Percentiles rank a stretch among this genome's conserved stretches.
These are phyloP conservation scores for Drepanosiphum platanoidis DNA, from an alignment of 2,888 invertebrate species.

Conservation along the genomic window DNA sequence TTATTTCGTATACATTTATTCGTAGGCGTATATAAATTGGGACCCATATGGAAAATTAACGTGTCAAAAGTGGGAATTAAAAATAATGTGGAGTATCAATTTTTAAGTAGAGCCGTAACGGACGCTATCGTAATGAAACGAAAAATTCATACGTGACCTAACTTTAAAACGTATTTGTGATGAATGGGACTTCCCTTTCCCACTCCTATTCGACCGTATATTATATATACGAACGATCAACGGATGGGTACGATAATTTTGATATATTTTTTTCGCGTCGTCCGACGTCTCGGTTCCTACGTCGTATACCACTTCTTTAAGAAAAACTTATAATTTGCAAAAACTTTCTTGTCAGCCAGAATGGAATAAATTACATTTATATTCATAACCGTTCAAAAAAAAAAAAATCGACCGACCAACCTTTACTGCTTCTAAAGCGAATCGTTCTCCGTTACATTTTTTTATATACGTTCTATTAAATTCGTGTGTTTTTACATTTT, in stretches of 20 bases:
- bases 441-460: not conserved
- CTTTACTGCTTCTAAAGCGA: slow-evolving; percentile 14
- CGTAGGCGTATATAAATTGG: too few species aligned
- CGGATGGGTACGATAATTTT: slow-evolving; percentile 46
- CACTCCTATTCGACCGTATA: not conserved
- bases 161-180: slow-evolving; percentile 36
- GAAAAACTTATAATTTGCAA: slow-evolving; percentile 53
- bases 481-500: not conserved
- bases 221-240: slow-evolving; percentile 16
- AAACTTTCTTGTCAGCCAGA: slow-evolving; percentile 53
- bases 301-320: slow-evolving; percentile 33
- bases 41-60: not conserved
- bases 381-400: slow-evolving; percentile 32
- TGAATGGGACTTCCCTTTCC: slow-evolving; percentile 34
- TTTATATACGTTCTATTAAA: not conserved
- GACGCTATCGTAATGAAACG: slow-evolving; percentile 22
- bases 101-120: not conserved
- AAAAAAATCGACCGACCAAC: not conserved
- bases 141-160: slow-evolving; percentile 42
- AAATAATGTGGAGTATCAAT: not conserved
- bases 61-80: not conserved
- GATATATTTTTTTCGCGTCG: slow-evolving; percentile 38
- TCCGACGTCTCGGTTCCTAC: too few species aligned
- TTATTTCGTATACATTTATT: too few species aligned
- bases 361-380: slow-evolving; percentile 55